Percentiles rank a stretch among this genome's conserved stretches.
Evolutionary conservation across 2,113 vertebrate genomes (phyloP).

Genomic region (Rhea pennata): DNA sequence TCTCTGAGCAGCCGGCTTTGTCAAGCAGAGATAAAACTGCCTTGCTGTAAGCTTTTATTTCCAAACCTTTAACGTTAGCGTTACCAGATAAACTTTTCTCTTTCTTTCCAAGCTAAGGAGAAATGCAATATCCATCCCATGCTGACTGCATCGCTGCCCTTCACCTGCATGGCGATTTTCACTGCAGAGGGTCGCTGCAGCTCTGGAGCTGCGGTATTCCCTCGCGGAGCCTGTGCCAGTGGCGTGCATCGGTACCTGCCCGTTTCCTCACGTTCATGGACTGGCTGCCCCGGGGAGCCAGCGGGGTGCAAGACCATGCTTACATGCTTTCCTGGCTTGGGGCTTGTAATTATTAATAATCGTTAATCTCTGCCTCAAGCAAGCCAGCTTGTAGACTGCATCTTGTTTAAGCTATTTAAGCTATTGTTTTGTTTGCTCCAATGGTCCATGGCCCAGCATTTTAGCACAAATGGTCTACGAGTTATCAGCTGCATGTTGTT

Average conservation of each 20-base stretch:
- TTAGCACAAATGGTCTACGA: neutral
- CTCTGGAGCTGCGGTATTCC: neutral
- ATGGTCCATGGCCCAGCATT: neutral
- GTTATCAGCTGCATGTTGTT: neutral
- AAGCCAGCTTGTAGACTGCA: neutral
- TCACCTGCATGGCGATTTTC: neutral
- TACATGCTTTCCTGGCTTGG: neutral
- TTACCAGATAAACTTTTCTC: neutral
- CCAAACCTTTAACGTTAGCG: neutral
- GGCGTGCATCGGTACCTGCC: neutral
- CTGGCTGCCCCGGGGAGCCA: neutral
- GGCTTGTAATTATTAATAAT: constrained; percentile 1
- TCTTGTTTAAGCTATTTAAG: neutral
- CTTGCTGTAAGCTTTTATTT: neutral
- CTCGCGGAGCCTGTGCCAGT: neutral
- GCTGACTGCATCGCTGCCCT: accelerated
- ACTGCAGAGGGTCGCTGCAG: neutral
- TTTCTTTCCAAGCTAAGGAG: neutral
- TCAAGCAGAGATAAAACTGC: neutral
- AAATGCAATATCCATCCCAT: neutral
- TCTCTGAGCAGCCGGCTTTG: constrained; percentile 34
- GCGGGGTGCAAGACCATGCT: neutral
- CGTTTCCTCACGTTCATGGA: neutral
- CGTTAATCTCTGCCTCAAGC: neutral
- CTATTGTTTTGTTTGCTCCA: neutral